phyloP scores from a whole-genome alignment of 2,797 vertebrate species.

The Coreius guichenoti region DNA sequence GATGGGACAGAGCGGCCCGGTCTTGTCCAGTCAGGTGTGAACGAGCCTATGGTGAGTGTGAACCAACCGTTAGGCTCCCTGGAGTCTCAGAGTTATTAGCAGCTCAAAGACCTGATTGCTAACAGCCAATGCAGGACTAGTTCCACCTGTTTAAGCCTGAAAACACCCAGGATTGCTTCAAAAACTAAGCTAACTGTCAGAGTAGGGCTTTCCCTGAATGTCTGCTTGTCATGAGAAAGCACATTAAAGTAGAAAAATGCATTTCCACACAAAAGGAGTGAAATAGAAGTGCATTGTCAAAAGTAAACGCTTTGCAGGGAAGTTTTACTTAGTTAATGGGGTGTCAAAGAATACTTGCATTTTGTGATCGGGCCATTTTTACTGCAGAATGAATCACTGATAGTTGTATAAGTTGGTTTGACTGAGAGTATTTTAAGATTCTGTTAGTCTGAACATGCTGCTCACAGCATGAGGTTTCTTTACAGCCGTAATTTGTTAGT shows the following conservation, averaged over 20 bases:
- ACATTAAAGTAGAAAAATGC: not conserved
- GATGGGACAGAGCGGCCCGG: not conserved
- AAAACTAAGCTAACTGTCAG: conserved; percentile 34
- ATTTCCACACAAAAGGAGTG: not conserved
- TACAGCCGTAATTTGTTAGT: conserved; percentile 22
- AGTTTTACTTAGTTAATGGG: not conserved
- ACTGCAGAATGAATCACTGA: not conserved
- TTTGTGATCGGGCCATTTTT: not conserved
- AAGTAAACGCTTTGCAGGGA: not conserved
- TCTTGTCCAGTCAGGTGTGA: conserved; percentile 45
- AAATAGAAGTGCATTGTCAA: not conserved
- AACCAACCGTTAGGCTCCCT: conserved; percentile 9
- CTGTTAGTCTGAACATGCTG: conserved; percentile 27
- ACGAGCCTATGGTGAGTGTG: conserved; percentile 2
- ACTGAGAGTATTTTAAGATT: conserved; percentile 21
- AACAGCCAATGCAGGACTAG: conserved; percentile 48
- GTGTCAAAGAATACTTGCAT: not conserved
- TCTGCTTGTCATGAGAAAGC: conserved; percentile 22
- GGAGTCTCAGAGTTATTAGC: conserved; percentile 54
- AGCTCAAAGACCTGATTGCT: conserved; percentile 52
- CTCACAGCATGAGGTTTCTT: not conserved
- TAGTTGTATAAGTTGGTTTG: conserved; percentile 2
- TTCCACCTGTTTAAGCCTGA: conserved; percentile 59
- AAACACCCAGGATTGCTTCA: conserved; percentile 32
- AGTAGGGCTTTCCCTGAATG: conserved; percentile 21